phyloP scores from a whole-genome alignment of 2,888 invertebrate species.

The Andricus curvator region DNA sequence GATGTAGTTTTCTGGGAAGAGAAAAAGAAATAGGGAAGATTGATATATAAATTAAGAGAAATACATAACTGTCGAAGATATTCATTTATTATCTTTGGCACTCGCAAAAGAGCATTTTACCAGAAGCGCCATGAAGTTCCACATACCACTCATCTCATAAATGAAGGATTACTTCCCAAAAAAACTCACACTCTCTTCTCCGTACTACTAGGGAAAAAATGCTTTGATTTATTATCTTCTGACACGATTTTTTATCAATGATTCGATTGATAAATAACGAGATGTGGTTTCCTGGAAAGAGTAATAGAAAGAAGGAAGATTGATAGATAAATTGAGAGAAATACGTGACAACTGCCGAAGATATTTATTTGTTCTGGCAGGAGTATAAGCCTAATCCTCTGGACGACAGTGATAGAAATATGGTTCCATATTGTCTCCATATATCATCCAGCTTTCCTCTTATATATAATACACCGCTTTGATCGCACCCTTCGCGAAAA shows the following conservation, averaged over 20 bases:
- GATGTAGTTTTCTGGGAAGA: neutral
- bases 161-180: no score
- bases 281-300: constrained; percentile 26
- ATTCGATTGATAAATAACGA: constrained; percentile 43
- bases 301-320: constrained; percentile 39
- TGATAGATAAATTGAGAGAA: constrained; percentile 36
- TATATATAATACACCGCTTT: constrained; percentile 49
- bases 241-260: neutral
- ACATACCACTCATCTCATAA: no score
- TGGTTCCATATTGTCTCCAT: constrained; percentile 67
- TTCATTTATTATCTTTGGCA: no score
- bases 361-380: constrained; percentile 64
- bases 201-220: no score
- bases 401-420: constrained; percentile 67
- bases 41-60: no score
- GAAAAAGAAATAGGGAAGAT: no score
- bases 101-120: no score
- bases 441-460: constrained; percentile 66
- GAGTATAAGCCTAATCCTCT: constrained; percentile 70
- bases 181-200: no score
- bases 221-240: neutral
- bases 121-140: no score
- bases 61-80: no score
- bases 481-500: constrained; percentile 34
- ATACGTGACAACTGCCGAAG: constrained; percentile 71